Conservation (phyloP, 2,113 vertebrate genomes). For the Ardeotis arabs region DNA sequence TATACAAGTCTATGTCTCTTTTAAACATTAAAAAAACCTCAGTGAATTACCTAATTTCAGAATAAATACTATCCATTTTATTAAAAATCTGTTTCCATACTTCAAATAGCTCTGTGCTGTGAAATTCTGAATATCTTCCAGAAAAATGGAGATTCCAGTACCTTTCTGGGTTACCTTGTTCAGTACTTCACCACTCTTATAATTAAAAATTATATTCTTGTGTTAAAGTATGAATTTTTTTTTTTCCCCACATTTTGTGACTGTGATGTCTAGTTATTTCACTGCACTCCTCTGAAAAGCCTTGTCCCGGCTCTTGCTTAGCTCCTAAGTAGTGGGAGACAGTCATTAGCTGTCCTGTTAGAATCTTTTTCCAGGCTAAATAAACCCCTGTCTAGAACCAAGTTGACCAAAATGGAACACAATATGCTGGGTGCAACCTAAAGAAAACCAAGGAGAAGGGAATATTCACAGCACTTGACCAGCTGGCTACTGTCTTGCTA, state of each 20-base stretch:
- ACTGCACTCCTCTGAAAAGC: neutral
- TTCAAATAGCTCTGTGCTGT: neutral
- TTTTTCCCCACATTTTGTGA: neutral
- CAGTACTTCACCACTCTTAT: neutral
- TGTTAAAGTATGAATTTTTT: neutral
- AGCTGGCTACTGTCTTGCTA: neutral
- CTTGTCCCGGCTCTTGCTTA: neutral
- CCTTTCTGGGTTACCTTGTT: neutral
- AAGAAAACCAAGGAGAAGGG: neutral
- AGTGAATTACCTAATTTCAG: neutral
- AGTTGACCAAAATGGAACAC: neutral
- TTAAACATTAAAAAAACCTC: neutral
- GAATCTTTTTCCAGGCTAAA: neutral
- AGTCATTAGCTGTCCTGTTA: neutral
- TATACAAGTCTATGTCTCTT: neutral
- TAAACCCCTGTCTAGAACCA: neutral
- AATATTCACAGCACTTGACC: neutral
- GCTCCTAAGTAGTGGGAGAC: neutral
- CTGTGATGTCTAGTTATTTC: neutral
- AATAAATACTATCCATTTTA: neutral
- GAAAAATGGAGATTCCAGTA: neutral
- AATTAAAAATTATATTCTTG: neutral
- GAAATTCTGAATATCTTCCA: neutral
- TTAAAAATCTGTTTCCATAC: neutral
- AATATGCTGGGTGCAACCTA: neutral